Evolutionary conservation across 2,113 vertebrate genomes (phyloP), one percentile per base, ranked within the genome.

Genomic region (Myrmophylax atrothorax): DNA sequence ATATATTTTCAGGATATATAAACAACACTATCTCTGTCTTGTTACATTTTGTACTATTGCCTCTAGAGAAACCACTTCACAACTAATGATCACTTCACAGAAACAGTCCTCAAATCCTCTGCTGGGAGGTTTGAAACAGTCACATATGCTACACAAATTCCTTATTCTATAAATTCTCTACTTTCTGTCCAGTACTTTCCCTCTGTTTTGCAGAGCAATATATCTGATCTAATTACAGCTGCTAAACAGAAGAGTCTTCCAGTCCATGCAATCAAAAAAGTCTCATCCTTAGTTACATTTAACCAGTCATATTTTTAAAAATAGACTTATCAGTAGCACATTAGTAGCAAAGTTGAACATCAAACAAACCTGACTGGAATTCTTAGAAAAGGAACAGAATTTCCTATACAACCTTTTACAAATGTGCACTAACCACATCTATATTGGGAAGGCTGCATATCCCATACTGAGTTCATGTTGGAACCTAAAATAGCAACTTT

Each of bases 401-500:
- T 79, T 83, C 55, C 58, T 56, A 64, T 9, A 9, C 6, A 25
- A 31, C 18, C 74, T 88, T 77, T 75, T 52, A 77, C 33, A 75
- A 60, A 77, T 72, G 44, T 81, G 17, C 26, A 50, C 75, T 59
- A 70, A 68, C 64, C 62, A 18, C 26, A 79, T 56, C 89, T 89
- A 64, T 84, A 84, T 22, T 68, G 68, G 40, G 69, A 91, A 90
- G 60, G 22, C 66, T 81, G 56, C 40, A 58, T 53, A 92, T 64
- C 29, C 86, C 76, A 86, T 47, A 37, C 25, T 29, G 77, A 80
- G 35, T 47, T 84, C 73, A 81, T 12, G 58, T 42, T 40, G 56
- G 77, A 93, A 89, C 9, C 66, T 82, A 76, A 94, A 95, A 92
- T 49, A 94, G 80, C 49, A 79, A 68, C 52, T 93, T 92, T 64